Conservation (phyloP, 2,888 invertebrate genomes). For the Chalcis sispes region DNA sequence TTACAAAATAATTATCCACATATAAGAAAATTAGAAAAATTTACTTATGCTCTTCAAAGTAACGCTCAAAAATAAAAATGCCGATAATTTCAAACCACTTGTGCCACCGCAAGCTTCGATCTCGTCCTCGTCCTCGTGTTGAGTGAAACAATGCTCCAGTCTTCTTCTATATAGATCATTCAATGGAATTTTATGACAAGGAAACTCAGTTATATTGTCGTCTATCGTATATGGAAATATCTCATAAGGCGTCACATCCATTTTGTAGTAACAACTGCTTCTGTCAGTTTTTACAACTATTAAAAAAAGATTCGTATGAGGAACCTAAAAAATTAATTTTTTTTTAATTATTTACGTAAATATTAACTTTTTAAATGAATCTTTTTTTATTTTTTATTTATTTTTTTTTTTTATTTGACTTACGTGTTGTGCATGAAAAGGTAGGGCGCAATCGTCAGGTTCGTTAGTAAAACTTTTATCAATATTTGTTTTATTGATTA, state of each 20-base stretch:
- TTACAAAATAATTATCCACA: conserved; percentile 8
- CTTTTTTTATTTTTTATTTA: background rate
- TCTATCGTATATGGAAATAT: conserved; percentile 73
- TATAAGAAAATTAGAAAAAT: conserved; percentile 47
- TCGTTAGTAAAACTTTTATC: conserved; percentile 73
- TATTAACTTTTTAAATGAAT: too few relatives aligned
- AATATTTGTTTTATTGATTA: conserved; percentile 80
- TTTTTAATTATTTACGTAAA: background rate
- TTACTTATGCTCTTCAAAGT: conserved; percentile 57
- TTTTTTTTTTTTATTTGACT: conserved; percentile 43
- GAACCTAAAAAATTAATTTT: conserved; percentile 75
- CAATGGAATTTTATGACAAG: conserved; percentile 87
- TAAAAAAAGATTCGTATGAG: conserved; percentile 86
- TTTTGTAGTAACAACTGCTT: conserved; percentile 76
- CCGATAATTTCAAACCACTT: conserved; percentile 59
- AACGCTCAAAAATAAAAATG: conserved; percentile 58
- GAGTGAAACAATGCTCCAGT: conserved; percentile 86
- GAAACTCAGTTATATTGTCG: conserved; percentile 76
- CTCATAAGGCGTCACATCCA: conserved; percentile 77
- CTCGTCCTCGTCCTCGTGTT: conserved; percentile 81
- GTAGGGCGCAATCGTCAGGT: conserved; percentile 77
- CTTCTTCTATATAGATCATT: conserved; percentile 83
- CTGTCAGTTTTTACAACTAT: conserved; percentile 82
- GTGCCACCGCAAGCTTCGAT: conserved; percentile 76
- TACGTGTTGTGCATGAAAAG: conserved; percentile 83